A percentile compares a stretch with the other conserved stretches of the same genome.
These are phyloP conservation scores for Ianthella basta DNA, from an alignment of 37 sponge, comb jelly and placozoan species.

Conservation along the genomic window DNA sequence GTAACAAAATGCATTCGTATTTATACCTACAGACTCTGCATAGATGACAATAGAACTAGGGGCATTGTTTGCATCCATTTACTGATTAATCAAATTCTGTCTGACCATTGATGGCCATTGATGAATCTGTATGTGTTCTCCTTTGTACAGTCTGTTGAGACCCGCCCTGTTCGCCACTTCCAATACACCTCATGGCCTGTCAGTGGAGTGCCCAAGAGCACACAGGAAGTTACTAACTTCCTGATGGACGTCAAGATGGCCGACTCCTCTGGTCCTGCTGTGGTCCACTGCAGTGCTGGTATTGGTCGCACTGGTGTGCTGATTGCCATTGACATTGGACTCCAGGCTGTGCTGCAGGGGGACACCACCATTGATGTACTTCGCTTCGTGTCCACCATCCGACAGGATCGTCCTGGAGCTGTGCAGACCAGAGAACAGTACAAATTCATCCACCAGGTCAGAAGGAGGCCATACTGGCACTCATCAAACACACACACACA, in stretches of 20 bases:
- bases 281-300: constrained; percentile 61
- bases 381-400: constrained; percentile 41
- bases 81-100: too few species aligned
- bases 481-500: too few species aligned
- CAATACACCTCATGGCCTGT: constrained; percentile 45
- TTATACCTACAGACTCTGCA: too few species aligned
- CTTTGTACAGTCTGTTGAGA: constrained; percentile 23
- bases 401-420: constrained; percentile 51
- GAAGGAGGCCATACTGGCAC: background rate
- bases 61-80: too few species aligned
- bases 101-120: too few species aligned
- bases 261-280: constrained; percentile 52
- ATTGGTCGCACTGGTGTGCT: constrained; percentile 59
- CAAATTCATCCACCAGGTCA: constrained; percentile 51
- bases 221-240: constrained; percentile 30
- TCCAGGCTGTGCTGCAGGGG: constrained; percentile 54
- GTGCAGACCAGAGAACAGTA: constrained; percentile 56
- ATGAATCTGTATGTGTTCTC: too few species aligned
- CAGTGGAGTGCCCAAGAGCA: constrained; percentile 39
- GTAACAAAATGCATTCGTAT: too few species aligned
- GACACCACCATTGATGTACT: constrained; percentile 45
- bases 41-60: too few species aligned
- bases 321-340: constrained; percentile 49
- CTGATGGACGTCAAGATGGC: constrained; percentile 54
- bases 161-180: constrained; percentile 35